Evolutionary conservation across 2,797 vertebrate genomes (phyloP).

Genomic region (Pseudopleuronectes americanus): DNA sequence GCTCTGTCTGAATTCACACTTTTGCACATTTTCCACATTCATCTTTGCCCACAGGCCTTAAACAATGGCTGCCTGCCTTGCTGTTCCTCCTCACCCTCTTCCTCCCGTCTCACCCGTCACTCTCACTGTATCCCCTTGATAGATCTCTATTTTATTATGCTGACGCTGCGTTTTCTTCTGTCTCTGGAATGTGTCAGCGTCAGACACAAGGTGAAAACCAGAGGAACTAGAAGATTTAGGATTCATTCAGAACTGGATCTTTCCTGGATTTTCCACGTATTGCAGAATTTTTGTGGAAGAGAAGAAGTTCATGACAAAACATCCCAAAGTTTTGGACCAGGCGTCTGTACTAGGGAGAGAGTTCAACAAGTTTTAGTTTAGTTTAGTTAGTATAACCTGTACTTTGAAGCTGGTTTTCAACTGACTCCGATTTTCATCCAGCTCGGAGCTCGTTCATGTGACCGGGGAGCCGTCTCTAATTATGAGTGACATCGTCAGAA

Average conservation of each 20-base stretch:
- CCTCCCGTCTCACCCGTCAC: constrained; percentile 57
- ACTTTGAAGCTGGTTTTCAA: too few relatives aligned
- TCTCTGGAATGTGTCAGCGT: constrained; percentile 33
- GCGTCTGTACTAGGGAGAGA: too few relatives aligned
- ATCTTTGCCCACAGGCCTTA: constrained; percentile 51
- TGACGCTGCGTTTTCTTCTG: constrained; percentile 45
- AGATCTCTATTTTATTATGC: constrained; percentile 50
- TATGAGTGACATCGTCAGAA: too few relatives aligned
- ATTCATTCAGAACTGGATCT: constrained; percentile 2
- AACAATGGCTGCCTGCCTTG: constrained; percentile 56
- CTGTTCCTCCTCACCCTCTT: constrained; percentile 33
- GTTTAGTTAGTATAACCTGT: too few relatives aligned
- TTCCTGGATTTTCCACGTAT: constrained; percentile 7
- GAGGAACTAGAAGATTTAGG: constrained; percentile 1
- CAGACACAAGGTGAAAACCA: constrained; percentile 29
- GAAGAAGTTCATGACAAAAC: too few relatives aligned
- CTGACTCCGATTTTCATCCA: too few relatives aligned
- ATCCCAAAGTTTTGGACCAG: too few relatives aligned
- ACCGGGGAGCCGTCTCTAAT: too few relatives aligned
- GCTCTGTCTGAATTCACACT: constrained; percentile 40
- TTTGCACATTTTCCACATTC: constrained; percentile 52
- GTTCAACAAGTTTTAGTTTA: too few relatives aligned
- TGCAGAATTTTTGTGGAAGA: too few relatives aligned
- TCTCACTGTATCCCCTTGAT: constrained; percentile 53
- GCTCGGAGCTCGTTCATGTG: too few relatives aligned